A percentile compares a stretch with the other conserved stretches of the same genome.
Conservation (phyloP, 2,113 vertebrate genomes). For the Jaculus jaculus region DNA sequence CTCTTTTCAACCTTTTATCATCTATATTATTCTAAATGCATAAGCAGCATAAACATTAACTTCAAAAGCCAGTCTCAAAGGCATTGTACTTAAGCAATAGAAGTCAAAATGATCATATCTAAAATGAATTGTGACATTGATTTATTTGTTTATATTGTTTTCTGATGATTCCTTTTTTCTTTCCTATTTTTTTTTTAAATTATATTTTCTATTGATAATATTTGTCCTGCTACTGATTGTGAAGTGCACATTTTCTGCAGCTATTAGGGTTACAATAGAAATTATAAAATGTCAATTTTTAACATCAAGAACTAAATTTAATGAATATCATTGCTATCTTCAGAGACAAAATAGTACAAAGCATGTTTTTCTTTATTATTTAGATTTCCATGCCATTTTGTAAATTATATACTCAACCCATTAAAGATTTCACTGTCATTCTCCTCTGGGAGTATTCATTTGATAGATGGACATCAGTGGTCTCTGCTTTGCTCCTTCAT, state of each 20-base stretch:
- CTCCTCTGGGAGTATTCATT: not conserved
- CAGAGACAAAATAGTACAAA: not conserved
- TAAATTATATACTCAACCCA: not conserved
- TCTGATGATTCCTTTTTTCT: not conserved
- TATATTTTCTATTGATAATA: not conserved
- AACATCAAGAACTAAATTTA: not conserved
- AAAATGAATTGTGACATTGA: not conserved
- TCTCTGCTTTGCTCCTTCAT: not conserved
- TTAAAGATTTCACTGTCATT: not conserved
- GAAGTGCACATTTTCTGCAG: not conserved
- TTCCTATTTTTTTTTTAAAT: not conserved
- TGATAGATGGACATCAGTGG: not conserved
- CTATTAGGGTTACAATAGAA: not conserved
- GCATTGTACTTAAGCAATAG: not conserved
- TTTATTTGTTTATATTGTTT: not conserved
- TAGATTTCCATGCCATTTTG: not conserved
- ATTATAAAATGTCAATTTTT: not conserved
- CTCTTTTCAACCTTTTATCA: not conserved
- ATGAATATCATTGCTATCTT: not conserved
- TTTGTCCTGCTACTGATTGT: not conserved
- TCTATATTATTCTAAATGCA: not conserved
- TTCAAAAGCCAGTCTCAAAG: not conserved
- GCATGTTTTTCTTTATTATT: not conserved
- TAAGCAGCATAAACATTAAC: not conserved
- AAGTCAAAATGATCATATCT: not conserved